Evolutionary conservation across 2,113 vertebrate genomes (phyloP), one percentile per base, ranked within the genome.

Genomic region (Origma solitaria): DNA sequence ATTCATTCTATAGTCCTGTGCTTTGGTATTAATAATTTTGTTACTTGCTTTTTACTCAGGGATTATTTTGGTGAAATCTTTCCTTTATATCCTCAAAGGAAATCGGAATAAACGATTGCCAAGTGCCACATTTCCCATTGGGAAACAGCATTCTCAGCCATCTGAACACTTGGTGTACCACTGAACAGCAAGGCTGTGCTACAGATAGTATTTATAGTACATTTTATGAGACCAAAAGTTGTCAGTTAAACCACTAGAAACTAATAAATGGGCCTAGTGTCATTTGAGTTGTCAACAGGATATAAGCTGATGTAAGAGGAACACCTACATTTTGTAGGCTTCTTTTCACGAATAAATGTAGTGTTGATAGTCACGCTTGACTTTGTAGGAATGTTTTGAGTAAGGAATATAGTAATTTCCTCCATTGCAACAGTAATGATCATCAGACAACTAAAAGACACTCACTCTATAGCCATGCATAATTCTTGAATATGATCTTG

Each of bases 181-280:
- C 65, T 21, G 50, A 94, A 44, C 82, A 91, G 68, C 60, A 94
- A 96, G 88, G 58, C 77, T 91, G 75, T 80, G 77, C 62, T 82
- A 73, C 61, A 44, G 80, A 72, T 68, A 86, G 88, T 95, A 97
- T 97, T 97, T 96, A 89, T 96, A 97, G 96, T 38, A 97, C 73
- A 78, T 96, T 94, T 94, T 95, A 94, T 87, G 97, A 91, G 91
- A 95, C 94, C 94, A 96, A 97, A 90, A 95, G 73, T 94, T 95
- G 95, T 95, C 96, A 97, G 95, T 97, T 97, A 97, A 97, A 97
- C 97, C 97, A 97, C 97, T 79, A 95, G 95, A 97, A 95, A 97
- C 92, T 95, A 95, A 96, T 97, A 94, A 95, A 96, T 92, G 80
- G 54, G 93, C 77, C 79, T 95, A 91, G 85, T 95, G 88, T 91